These are phyloP conservation scores for Sminthurinus aureus DNA, from an alignment of 2,888 invertebrate species.

Conservation along the genomic window DNA sequence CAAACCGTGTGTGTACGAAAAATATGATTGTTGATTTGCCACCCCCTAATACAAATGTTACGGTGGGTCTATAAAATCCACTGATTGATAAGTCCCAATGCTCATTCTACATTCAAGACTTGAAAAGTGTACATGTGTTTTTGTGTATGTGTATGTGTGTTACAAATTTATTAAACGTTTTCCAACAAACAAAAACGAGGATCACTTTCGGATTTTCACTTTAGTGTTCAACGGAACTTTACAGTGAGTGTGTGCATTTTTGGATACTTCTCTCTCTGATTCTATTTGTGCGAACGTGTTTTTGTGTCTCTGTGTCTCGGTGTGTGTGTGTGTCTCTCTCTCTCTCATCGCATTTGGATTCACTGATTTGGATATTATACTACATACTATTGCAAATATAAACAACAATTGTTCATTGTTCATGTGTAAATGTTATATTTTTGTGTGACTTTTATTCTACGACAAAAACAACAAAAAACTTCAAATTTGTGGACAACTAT, in stretches of 20 bases:
- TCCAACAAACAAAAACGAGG: constrained; percentile 7
- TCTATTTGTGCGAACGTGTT: too few relatives aligned
- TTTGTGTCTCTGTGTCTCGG: too few relatives aligned
- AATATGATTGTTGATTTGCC: constrained; percentile 31
- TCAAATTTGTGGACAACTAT: too few relatives aligned
- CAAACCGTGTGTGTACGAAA: neutral
- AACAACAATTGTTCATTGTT: too few relatives aligned
- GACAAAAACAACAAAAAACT: too few relatives aligned
- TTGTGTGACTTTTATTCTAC: too few relatives aligned
- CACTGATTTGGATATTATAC: too few relatives aligned
- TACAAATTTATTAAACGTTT: neutral
- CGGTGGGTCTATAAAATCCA: constrained; percentile 43
- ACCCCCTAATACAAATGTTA: constrained; percentile 42
- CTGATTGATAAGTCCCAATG: constrained; percentile 39
- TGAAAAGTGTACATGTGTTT: constrained; percentile 25
- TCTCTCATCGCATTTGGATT: too few relatives aligned
- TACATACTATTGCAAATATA: too few relatives aligned
- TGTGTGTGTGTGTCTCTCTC: too few relatives aligned
- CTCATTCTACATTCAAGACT: constrained; percentile 43
- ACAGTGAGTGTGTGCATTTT: constrained; percentile 21
- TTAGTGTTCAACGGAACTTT: neutral
- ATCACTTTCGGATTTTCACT: constrained; percentile 21
- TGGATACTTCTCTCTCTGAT: too few relatives aligned
- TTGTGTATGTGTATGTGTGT: neutral
- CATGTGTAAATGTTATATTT: too few relatives aligned